phyloP scores from a whole-genome alignment of 2,888 invertebrate genomes.

The Phytoseiulus persimilis region DNA sequence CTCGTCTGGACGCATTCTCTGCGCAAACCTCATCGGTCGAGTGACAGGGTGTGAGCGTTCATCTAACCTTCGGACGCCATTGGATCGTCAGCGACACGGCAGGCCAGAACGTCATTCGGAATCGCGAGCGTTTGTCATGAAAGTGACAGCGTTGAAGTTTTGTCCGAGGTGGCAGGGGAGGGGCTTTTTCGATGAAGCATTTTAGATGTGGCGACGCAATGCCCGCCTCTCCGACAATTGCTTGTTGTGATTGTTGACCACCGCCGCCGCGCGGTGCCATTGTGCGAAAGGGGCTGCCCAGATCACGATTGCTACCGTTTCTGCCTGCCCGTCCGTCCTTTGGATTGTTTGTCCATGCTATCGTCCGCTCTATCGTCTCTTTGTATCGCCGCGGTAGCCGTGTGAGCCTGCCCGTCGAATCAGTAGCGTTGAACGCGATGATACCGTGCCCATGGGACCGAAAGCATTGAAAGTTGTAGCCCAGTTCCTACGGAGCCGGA shows the following conservation, averaged over 20 bases:
- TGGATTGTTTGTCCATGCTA: background rate
- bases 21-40: background rate
- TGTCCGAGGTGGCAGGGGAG: background rate
- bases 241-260: background rate
- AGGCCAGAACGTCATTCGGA: background rate
- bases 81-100: too few relatives aligned
- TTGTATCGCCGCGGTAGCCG: background rate
- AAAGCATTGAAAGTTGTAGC: background rate
- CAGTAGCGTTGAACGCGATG: background rate
- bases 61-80: background rate
- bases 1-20: background rate
- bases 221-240: background rate
- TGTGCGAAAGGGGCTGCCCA: background rate
- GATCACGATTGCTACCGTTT: slow-evolving; percentile 5
- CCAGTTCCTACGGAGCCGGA: background rate
- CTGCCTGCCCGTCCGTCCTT: background rate
- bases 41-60: background rate
- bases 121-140: background rate
- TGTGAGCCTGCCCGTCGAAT: background rate
- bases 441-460: background rate
- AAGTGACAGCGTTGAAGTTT: background rate
- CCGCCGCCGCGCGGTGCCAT: background rate
- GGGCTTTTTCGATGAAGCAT: background rate
- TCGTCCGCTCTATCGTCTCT: background rate
- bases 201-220: background rate